Base-by-base conservation (phyloP, 2,888 invertebrate genomes). In the Tuberolachnus salignus region DNA sequence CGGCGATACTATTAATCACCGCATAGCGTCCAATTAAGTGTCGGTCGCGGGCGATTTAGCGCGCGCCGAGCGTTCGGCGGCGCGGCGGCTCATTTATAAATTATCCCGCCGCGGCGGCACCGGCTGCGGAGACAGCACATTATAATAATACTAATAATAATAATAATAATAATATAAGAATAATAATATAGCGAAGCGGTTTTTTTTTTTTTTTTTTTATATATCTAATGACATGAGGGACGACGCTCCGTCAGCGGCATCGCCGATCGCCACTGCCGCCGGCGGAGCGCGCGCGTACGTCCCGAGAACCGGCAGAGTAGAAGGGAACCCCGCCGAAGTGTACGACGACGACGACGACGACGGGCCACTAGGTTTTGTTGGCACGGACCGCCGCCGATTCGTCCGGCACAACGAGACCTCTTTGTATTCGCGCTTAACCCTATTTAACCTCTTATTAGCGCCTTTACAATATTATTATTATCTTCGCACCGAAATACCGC, bases 401-500 rank as follows among this genome's bases (percentile, higher is more conserved):
- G 21, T 19, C 21, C 51, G 26, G 53, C 74, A 74, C 74, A 74
- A 74, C 64, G 74, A 42, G 59, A 69, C 34, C 64, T 46, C 78
- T 69, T 78, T 78, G 69, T 78, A 69, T 51, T 78, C 55, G 59
- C 59, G 67, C 51, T 78, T 78, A 78, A 78, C 78, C 78, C 78
- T 69, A 51, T 78, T 78, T 78, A 78, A 78, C 78, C 78, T 78
- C 78, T 69, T 59, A 78, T 78, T 78, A 78, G 75, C 75, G 75
- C 57, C 74, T 64, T 66, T 49, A 44, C 53, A 23, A 53, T 63
- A 23, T 57, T 59, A 72, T 72, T 72, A 49, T 73, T 49, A 63
- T 49, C 19, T 34, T 61, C 23, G 13, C 19, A 49, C 71, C 57
- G 13, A 59, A 59, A 71, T 59, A 71, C 46, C 16, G 11, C 3